Base-by-base conservation (phyloP, 2,888 invertebrate genomes). In the Anagyrus pseudococci region DNA sequence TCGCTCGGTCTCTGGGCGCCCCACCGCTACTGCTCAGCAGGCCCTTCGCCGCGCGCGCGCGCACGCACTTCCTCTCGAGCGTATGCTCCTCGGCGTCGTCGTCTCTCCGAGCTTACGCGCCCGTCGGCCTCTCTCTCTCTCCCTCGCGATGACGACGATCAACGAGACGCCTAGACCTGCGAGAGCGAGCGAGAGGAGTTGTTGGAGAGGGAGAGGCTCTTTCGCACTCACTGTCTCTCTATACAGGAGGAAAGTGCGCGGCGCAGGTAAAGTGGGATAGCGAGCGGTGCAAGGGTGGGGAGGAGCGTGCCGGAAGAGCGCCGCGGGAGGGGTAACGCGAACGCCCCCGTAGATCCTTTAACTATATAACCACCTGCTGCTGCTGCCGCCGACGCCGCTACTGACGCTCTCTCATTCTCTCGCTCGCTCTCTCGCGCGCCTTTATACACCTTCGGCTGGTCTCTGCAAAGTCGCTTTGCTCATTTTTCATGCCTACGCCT, bases 351-450 rank as follows among this genome's bases (percentile, higher is more conserved):
- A 70, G 72, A 72, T 71, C 68, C 71, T 74, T 73, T 74, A 77
- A 78, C 70, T 74, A 73, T 74, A 72, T 77, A 79, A 79, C 79
- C 79, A 79, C 79, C 79, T 79, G 79, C 79, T 78, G 75, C 76
- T 68, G 62, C 20, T 44, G 17, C 20, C 44, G 17, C 19, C 20
- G 19, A 2, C 44, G 17, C n/a, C n/a, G n/a, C n/a, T n/a, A n/a
- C n/a, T n/a, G n/a, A n/a, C n/a, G n/a, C n/a, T n/a, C n/a, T n/a
- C n/a, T n/a, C n/a, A n/a, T n/a, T n/a, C n/a, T n/a, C n/a, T n/a
- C n/a, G n/a, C n/a, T n/a, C n/a, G n/a, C 44, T 3, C 44, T 20
- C 19, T 7, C 44, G 3, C 22, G 19, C 44, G 43, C n/a, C 29
- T 29, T 2, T 37, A 37, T 29, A 29, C 29, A 29, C 29, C 4